Evolutionary conservation across 2,797 vertebrate species (phyloP), one percentile per base, ranked within the genome.

Genomic region (Steatocranus sp.): DNA sequence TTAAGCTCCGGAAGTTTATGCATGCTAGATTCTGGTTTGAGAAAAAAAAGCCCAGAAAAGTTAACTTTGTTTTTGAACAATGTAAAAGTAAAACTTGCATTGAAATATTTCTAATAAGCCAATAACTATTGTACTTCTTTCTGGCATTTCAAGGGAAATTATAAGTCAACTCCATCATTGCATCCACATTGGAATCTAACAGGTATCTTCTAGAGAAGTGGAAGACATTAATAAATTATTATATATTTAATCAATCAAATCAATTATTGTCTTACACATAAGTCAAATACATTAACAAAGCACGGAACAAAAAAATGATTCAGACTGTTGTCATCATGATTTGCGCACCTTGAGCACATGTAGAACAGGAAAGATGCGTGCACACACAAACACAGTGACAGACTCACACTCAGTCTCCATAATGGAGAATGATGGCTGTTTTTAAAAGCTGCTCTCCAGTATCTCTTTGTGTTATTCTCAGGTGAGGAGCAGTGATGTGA

Each of bases 401-500:
- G 34, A 43, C 53, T 25, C 66, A 63, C 78, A 81, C 80, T 66
- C 82, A 49, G 66, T 50, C 50, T 76, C 20, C 48, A 8, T 50
- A 53, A 63, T 56, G 14, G 12, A 32, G 81, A 77, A 78, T 53
- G 83, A 78, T 4, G 17, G 76, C 34, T 58, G 43, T 30, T 50
- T 79, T 84, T 77, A 53, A 76, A 78, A 49, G 74, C 73, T 48
- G 76, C 76, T 80, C 81, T 80, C 25, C 25, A n/a, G 36, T 41
- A 15, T 41, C 5, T 27, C 10, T 25, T 79, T 11, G 27, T 76
- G 51, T 51, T 75, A 34, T 70, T 78, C n/a, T 8, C 58, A 76
- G 83, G 68, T 83, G 81, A 85, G 73, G 30, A 77, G 68, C 81
- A 74, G 79, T 46, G 38, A 81, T 85, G 80, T 83, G 89, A 84